These are phyloP conservation scores for Melinaea menophilus DNA, from an alignment of 2,888 invertebrate genomes.

Conservation along the genomic window DNA sequence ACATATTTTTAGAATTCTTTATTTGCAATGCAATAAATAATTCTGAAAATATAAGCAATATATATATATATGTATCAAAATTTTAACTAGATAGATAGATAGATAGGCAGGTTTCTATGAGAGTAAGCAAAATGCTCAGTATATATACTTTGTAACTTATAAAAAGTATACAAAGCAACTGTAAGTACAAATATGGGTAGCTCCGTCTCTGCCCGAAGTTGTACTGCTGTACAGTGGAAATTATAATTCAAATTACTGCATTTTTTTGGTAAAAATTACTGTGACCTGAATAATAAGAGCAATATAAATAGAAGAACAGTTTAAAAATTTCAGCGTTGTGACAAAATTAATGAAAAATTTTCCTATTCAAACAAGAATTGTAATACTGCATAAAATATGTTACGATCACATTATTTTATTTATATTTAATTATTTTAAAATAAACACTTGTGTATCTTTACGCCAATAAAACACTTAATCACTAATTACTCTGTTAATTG, in stretches of 20 bases:
- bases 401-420: too few species aligned
- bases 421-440: too few species aligned
- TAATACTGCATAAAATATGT: neutral
- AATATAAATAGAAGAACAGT: slow-evolving; percentile 20
- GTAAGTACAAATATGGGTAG: slow-evolving; percentile 6
- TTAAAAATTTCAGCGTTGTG: slow-evolving; percentile 22
- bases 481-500: too few species aligned
- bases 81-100: neutral
- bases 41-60: too few species aligned
- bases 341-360: slow-evolving; percentile 2
- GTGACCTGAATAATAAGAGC: slow-evolving; percentile 27
- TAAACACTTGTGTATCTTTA: too few species aligned
- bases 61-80: too few species aligned
- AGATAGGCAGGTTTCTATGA: slow-evolving; percentile 18
- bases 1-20: too few species aligned
- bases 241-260: slow-evolving; percentile 9
- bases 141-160: slow-evolving; percentile 34
- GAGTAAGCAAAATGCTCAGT: slow-evolving; percentile 30
- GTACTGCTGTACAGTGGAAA: too few species aligned
- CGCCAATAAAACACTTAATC: too few species aligned
- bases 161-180: slow-evolving; percentile 13
- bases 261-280: slow-evolving; percentile 25
- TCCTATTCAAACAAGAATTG: neutral
- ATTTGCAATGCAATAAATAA: too few species aligned
- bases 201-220: too few species aligned